Conservation (phyloP, 2,888 invertebrate species). For the Lasioglossum figueresi region DNA sequence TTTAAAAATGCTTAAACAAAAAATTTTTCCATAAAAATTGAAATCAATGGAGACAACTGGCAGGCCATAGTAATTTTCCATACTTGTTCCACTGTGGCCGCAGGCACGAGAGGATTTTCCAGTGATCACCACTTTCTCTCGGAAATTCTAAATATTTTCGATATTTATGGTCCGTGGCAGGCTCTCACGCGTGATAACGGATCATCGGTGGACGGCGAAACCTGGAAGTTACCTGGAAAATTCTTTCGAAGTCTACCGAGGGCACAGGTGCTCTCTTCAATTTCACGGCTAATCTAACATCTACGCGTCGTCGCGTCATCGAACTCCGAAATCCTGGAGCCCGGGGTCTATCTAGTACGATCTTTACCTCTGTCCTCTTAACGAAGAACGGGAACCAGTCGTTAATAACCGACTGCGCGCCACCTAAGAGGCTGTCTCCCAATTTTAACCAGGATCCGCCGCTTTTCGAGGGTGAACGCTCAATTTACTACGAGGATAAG, state of each 20-base stretch:
- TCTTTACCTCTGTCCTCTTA: slow-evolving; percentile 42
- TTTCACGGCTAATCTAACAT: slow-evolving; percentile 51
- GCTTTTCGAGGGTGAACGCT: slow-evolving; percentile 49
- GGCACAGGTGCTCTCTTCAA: slow-evolving; percentile 17
- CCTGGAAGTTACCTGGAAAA: slow-evolving; percentile 40
- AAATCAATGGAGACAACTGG: background rate
- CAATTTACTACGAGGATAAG: slow-evolving; percentile 73
- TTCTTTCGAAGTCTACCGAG: slow-evolving; percentile 26
- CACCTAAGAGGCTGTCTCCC: slow-evolving; percentile 34
- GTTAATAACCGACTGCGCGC: slow-evolving; percentile 49
- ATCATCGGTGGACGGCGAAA: background rate
- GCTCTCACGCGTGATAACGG: slow-evolving; percentile 32
- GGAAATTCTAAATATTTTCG: slow-evolving; percentile 53
- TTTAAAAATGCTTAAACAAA: too few relatives aligned
- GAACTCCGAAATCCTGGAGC: slow-evolving; percentile 17
- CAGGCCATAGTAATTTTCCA: background rate
- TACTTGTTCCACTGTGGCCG: background rate
- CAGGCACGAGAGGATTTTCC: background rate
- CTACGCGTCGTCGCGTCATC: slow-evolving; percentile 38
- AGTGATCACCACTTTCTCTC: slow-evolving; percentile 24
- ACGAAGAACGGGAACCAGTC: slow-evolving; percentile 52
- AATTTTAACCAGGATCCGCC: slow-evolving; percentile 47
- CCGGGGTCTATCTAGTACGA: slow-evolving; percentile 45
- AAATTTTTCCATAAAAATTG: too few relatives aligned
- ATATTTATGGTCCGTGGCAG: slow-evolving; percentile 20